Evolutionary conservation across 2,888 invertebrate species (phyloP).

Genomic region (Scaptomyza flava): DNA sequence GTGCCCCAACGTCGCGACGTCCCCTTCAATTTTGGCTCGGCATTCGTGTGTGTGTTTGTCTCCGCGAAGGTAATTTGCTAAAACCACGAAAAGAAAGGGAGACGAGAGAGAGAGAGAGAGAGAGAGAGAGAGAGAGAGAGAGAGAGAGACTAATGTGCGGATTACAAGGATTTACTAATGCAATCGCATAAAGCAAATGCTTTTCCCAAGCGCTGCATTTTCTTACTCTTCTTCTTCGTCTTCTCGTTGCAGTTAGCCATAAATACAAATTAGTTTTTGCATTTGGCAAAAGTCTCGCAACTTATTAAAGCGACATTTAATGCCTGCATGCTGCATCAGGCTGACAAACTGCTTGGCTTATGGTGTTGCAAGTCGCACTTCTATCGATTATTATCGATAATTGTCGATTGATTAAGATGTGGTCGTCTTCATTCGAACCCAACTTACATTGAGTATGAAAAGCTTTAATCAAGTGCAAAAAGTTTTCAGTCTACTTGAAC

Average conservation of each 20-base stretch:
- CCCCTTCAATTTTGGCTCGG: constrained; percentile 1
- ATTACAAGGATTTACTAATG: constrained; percentile 81
- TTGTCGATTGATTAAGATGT: not conserved
- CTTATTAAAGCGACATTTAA: constrained; percentile 31
- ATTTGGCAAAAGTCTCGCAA: constrained; percentile 40
- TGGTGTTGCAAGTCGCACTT: not conserved
- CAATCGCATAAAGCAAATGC: constrained; percentile 70
- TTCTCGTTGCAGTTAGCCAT: constrained; percentile 41
- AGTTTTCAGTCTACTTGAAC: too few species aligned
- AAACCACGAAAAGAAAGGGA: constrained; percentile 49
- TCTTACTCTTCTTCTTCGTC: not conserved
- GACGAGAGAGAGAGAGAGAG: constrained; percentile 31
- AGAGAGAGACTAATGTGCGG: constrained; percentile 80
- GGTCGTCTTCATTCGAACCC: too few species aligned
- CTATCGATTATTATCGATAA: not conserved
- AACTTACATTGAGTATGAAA: too few species aligned
- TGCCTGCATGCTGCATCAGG: constrained; percentile 5
- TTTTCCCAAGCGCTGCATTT: constrained; percentile 19
- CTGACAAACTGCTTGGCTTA: not conserved
- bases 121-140: constrained; percentile 57
- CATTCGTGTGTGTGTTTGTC: constrained; percentile 41
- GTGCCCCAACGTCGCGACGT: too few species aligned
- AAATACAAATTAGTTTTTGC: constrained; percentile 70
- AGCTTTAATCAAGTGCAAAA: too few species aligned
- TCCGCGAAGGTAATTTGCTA: constrained; percentile 72